Percentiles rank a stretch among this genome's conserved stretches.
Conservation (phyloP, 2,797 vertebrate species). For the Amazona ochrocephala region DNA sequence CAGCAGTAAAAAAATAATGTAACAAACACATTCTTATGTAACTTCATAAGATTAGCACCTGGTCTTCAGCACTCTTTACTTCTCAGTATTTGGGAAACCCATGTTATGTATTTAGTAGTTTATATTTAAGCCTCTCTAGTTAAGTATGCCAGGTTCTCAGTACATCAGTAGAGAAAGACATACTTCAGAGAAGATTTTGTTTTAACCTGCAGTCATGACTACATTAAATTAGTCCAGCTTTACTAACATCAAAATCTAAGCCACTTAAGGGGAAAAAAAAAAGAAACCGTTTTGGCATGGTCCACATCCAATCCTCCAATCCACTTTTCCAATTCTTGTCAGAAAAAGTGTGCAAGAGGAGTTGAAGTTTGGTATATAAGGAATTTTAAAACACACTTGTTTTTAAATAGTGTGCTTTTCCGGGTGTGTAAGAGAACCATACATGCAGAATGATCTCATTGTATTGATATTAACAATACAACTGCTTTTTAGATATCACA, state of each 20-base stretch:
- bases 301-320: neutral
- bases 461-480: neutral
- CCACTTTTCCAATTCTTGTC: neutral
- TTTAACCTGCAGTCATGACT: neutral
- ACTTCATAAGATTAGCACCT: neutral
- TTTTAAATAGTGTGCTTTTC: neutral
- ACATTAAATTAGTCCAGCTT: neutral
- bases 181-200: neutral
- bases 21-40: fast-evolving
- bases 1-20: neutral
- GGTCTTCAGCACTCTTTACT: neutral
- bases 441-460: neutral
- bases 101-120: neutral
- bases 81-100: neutral
- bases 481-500: neutral
- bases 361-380: neutral
- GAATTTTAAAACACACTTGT: neutral
- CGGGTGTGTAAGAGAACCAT: neutral
- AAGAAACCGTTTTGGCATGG: neutral
- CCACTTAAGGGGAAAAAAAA: neutral
- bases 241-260: neutral
- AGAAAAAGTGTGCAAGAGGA: neutral
- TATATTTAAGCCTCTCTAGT: neutral
- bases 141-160: neutral
- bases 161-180: neutral